These are phyloP conservation scores for Aphaenogaster rudis DNA, from an alignment of 1,140 invertebrate genomes.

Conservation along the genomic window DNA sequence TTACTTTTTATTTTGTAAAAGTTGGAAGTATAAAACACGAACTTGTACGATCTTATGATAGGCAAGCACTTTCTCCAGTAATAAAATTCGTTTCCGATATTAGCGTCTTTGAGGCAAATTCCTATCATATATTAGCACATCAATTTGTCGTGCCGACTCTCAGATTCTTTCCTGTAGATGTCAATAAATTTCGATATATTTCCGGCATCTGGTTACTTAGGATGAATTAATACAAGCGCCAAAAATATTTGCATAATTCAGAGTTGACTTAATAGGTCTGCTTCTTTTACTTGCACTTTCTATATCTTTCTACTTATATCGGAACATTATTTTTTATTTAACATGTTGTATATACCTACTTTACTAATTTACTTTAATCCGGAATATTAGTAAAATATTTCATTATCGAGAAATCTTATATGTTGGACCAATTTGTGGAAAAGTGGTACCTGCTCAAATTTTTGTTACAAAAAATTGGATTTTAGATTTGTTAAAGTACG, in stretches of 20 bases:
- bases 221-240: slow-evolving; percentile 38
- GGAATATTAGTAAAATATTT: neutral
- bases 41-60: neutral
- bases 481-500: neutral
- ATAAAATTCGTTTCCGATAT: slow-evolving; percentile 43
- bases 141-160: slow-evolving; percentile 22
- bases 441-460: neutral
- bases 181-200: slow-evolving; percentile 46
- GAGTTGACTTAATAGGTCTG: neutral
- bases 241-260: slow-evolving; percentile 4
- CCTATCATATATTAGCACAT: slow-evolving; percentile 53
- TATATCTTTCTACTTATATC: neutral
- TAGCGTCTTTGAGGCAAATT: slow-evolving; percentile 25
- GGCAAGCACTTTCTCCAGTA: slow-evolving; percentile 37
- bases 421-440: neutral
- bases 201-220: slow-evolving; percentile 31
- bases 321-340: neutral
- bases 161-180: slow-evolving; percentile 9
- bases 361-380: neutral
- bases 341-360: neutral
- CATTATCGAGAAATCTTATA: neutral
- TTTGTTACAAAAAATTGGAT: neutral
- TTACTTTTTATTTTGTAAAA: neutral
- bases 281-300: slow-evolving; percentile 11
- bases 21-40: neutral